A percentile compares a stretch with the other conserved stretches of the same genome.
phyloP scores from a whole-genome alignment of 2,888 invertebrate species.

The Neoaliturus tenellus region DNA sequence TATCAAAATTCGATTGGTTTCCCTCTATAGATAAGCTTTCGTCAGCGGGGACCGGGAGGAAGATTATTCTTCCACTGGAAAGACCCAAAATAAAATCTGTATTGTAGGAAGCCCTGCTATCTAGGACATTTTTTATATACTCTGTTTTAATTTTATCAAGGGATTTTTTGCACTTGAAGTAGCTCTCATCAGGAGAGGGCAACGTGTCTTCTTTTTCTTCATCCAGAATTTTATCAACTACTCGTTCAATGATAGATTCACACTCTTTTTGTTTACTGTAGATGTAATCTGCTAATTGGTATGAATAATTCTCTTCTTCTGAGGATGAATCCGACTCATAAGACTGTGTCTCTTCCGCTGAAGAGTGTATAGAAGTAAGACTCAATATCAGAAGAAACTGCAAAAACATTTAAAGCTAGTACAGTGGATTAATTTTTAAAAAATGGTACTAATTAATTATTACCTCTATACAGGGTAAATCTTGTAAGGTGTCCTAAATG shows the following conservation, averaged over 20 bases:
- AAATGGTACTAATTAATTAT: no score
- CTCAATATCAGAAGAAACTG: background rate
- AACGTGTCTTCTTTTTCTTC: background rate
- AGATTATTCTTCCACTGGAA: background rate
- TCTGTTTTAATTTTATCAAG: background rate
- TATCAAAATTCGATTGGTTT: background rate
- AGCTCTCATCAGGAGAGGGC: background rate
- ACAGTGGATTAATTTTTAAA: no score
- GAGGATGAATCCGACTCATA: background rate
- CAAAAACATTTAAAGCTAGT: background rate
- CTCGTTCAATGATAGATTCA: background rate
- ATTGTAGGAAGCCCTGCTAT: background rate
- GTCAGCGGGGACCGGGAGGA: background rate
- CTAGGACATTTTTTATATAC: background rate
- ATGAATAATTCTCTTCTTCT: background rate
- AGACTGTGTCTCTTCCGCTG: background rate
- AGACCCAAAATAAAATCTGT: background rate
- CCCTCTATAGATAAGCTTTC: background rate
- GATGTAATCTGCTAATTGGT: background rate
- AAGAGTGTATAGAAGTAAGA: background rate
- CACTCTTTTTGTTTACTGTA: background rate
- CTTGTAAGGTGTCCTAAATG: no score
- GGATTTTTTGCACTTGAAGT: background rate
- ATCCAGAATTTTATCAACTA: background rate
- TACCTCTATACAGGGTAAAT: no score